Conservation (phyloP, 1,140 invertebrate genomes). For the Trinorchestia longiramus region DNA sequence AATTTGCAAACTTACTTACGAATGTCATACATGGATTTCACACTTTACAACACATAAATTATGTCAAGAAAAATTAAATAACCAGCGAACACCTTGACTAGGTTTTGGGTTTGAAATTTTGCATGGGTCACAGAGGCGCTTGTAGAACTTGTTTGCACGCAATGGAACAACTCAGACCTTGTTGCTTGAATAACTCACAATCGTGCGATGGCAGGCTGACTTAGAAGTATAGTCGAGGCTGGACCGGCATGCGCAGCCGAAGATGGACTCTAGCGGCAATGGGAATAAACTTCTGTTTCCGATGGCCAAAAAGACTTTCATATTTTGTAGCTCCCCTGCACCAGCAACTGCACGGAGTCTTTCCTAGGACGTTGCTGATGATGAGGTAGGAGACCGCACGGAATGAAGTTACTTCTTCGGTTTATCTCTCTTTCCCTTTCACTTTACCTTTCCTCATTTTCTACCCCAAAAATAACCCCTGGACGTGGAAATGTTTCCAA, state of each 20-base stretch:
- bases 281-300: constrained; percentile 45
- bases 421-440: not conserved
- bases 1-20: too few species aligned
- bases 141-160: not conserved
- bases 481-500: not conserved
- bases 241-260: constrained; percentile 1
- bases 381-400: constrained; percentile 14
- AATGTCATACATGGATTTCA: too few species aligned
- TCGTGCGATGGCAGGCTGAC: not conserved
- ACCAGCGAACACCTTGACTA: not conserved
- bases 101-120: not conserved
- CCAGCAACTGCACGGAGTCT: not conserved
- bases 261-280: constrained; percentile 20
- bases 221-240: constrained; percentile 24
- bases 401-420: constrained; percentile 46
- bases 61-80: not conserved
- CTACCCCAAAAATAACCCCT: not conserved
- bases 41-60: too few species aligned
- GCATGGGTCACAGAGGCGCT: not conserved
- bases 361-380: not conserved
- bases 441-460: not conserved
- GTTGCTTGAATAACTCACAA: constrained; percentile 29
- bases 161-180: not conserved
- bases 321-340: constrained; percentile 13
- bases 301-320: constrained; percentile 32